Base-by-base conservation (phyloP, 2,888 invertebrate genomes). In the Parapristionchus giblindavisi region DNA sequence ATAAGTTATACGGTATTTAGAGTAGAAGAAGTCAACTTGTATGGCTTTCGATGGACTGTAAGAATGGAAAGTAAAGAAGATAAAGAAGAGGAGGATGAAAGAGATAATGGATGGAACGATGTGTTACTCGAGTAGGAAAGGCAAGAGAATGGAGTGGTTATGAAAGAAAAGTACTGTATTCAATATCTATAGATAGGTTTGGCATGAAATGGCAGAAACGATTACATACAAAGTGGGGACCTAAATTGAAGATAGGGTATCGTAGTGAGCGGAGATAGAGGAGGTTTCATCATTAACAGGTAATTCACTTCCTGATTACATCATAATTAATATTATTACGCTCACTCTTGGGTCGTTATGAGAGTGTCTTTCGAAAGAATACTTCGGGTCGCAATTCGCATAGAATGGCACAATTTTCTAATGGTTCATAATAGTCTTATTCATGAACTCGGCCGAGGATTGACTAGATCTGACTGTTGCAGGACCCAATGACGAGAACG, bases 401-500 rank as follows among this genome's bases (percentile, higher is more conserved):
- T 32, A 43, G 17, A 21, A 43, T 43, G 43, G 43, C 43, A 65
- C 43, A 29, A 17, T 5, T 17, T 8, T 11, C n/a, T 27, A 29
- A n/a, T 21, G 40, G 27, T 43, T n/a, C n/a, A n/a, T n/a, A n/a
- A 43, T 14, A 17, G 43, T 8, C 8, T 43, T 8, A 43, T 43
- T 71, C 58, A 71, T 51, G 60, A 73, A 34, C 43, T 36, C n/a
- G 73, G 73, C 34, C 73, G 60, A n/a, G 73, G 73, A 34, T 76
- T 73, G 68, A 84, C 81, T 32, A 84, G 78, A 78, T 85, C 85
- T 11, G 81, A 80, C 77, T 85, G 85, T 75, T 85, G 84, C 32
- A 84, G 81, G 32, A 85, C 80, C 85, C 85, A 85, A 76, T 85
- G 84, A 38, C 79, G 81, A 36, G 82, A 81, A 60, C 84, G 79